A percentile compares a stretch with the other conserved stretches of the same genome.
phyloP scores from a whole-genome alignment of 2,797 vertebrate genomes.

The Crocidura indochinensis region DNA sequence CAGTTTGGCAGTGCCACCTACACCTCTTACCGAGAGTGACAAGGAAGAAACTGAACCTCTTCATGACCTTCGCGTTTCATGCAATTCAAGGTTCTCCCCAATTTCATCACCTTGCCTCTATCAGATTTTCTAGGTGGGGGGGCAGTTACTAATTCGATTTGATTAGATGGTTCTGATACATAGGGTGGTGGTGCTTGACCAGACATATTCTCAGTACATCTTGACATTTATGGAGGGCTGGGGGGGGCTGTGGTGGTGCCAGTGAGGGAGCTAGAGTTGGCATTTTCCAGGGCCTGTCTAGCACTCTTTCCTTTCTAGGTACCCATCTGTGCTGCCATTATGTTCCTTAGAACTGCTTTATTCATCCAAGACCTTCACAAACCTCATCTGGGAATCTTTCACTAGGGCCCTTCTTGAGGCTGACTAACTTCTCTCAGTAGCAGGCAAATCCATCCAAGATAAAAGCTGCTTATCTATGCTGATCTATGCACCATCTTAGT shows the following conservation, averaged over 20 bases:
- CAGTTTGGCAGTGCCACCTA: neutral
- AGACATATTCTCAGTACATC: neutral
- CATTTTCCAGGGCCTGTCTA: neutral
- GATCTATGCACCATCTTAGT: neutral
- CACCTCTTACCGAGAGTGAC: neutral
- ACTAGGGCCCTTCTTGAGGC: neutral
- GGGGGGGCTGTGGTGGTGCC: neutral
- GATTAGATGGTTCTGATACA: neutral
- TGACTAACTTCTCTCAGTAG: neutral
- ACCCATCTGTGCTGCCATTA: too few species aligned
- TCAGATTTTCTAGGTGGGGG: neutral
- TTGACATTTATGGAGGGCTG: neutral
- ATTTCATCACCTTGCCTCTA: neutral
- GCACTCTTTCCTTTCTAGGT: neutral
- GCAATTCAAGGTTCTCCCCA: neutral
- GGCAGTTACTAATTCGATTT: neutral
- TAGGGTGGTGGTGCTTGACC: neutral
- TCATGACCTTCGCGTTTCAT: conserved; percentile 15
- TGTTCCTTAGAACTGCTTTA: fast-evolving
- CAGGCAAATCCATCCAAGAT: neutral
- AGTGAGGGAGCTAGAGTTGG: neutral
- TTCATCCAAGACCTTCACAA: neutral
- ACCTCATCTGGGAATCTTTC: neutral
- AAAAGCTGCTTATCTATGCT: neutral
- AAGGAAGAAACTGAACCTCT: neutral